Evolutionary conservation across 2,113 vertebrate species (phyloP), one percentile per base, ranked within the genome.

Genomic region (Chaetorhynchus papuensis): DNA sequence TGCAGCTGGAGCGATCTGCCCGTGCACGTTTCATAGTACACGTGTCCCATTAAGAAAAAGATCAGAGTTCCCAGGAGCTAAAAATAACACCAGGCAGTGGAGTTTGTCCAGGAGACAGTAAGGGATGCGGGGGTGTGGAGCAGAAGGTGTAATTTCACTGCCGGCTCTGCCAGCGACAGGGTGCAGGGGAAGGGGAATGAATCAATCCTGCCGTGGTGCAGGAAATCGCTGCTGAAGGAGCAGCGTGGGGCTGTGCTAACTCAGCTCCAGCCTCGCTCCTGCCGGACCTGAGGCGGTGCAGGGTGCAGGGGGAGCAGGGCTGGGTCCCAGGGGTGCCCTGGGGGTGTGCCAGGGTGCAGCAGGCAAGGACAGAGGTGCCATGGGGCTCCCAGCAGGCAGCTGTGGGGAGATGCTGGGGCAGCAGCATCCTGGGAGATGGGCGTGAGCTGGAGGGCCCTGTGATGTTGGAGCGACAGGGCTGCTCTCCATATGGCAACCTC

Each of bases 401-500:
- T 0, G 1, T 5, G n/a, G 1, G 56, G 60, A 20, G 83, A 13
- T 23, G 37, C 30, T 59, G 74, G 78, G 49, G 42, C 30, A 79
- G 80, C 50, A 42, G 77, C 35, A 26, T 0, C 47, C 47, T 3
- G 5, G 50, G 1, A 10, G 31, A 6, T 0, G 13, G 45, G 13
- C 27, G 59, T 33, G 79, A 83, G 68, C 74, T 63, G 83, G 10
- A 78, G 75, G 90, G 93, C 90, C 70, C 79, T 64, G 95, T 52
- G 88, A n/a, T 86, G 75, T 37, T 66, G 90, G 59, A 95, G 96
- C 42, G 79, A 78, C 84, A 92, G 95, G 87, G 64, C 96, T 95
- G 95, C 96, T 97, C 95, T 80, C 14, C 70, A 92, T 75, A 93
- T 78, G 97, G 94, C 79, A 83, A 96, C 89, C 94, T 94, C 95